Percentiles rank a stretch among this genome's conserved stretches.
Evolutionary conservation across 1,140 invertebrate species (phyloP).

Genomic region (Colletes latitarsis): DNA sequence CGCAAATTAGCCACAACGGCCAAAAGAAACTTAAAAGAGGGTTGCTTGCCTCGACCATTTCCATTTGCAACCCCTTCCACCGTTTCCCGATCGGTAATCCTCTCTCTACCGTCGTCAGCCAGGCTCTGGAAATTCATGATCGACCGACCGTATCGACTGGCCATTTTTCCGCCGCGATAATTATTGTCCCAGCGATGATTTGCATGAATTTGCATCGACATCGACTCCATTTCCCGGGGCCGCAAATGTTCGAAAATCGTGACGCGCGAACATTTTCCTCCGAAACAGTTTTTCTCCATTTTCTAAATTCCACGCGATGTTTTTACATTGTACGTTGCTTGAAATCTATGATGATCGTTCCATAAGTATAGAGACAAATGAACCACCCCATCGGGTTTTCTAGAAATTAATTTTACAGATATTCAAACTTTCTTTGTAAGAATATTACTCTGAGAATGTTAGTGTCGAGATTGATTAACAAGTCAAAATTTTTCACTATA

Average conservation of each 20-base stretch:
- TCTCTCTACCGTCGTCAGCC: background rate
- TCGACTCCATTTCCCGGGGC: background rate
- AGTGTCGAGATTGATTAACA: no score
- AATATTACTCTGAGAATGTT: no score
- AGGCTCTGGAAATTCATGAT: constrained; percentile 30
- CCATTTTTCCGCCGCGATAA: constrained; percentile 47
- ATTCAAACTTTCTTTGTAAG: no score
- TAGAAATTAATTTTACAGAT: no score
- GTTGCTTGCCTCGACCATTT: constrained; percentile 42
- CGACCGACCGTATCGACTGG: constrained; percentile 34
- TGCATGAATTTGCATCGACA: constrained; percentile 50
- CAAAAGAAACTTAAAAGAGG: constrained; percentile 70
- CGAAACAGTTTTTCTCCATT: background rate
- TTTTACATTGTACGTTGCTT: no score
- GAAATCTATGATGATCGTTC: no score
- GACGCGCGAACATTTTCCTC: background rate
- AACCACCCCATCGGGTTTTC: no score
- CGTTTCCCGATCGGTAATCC: background rate
- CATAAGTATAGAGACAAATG: no score
- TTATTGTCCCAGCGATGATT: constrained; percentile 43
- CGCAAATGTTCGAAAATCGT: background rate
- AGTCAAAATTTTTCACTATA: no score
- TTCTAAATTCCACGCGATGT: no score
- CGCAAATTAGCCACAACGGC: constrained; percentile 65
- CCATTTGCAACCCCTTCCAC: constrained; percentile 46